Percentiles rank a stretch among this genome's conserved stretches.
These are phyloP conservation scores for Bombus sibiricus DNA, from an alignment of 1,140 invertebrate genomes.

Conservation along the genomic window DNA sequence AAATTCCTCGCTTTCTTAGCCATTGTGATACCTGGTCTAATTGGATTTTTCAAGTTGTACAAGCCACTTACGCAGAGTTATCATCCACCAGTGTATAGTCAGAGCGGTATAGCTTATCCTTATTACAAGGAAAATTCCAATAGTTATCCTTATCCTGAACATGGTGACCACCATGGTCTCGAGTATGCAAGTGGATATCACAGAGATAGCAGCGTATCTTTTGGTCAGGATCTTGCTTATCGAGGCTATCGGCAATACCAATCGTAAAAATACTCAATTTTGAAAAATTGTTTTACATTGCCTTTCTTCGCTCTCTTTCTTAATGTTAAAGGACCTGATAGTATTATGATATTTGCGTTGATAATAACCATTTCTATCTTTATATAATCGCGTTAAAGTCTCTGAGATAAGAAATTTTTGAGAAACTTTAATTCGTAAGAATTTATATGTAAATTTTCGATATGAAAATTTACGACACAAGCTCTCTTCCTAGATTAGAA, in stretches of 20 bases:
- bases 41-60: slow-evolving; percentile 92
- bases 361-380: background rate
- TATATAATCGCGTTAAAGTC: background rate
- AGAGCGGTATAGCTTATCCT: slow-evolving; percentile 83
- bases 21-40: slow-evolving; percentile 88
- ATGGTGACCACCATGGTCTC: slow-evolving; percentile 56
- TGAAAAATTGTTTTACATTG: background rate
- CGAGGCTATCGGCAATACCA: slow-evolving; percentile 85
- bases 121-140: slow-evolving; percentile 80
- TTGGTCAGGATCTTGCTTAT: slow-evolving; percentile 87
- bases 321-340: background rate
- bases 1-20: slow-evolving; percentile 91
- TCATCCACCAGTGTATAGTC: slow-evolving; percentile 81
- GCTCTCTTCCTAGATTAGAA: slow-evolving; percentile 4
- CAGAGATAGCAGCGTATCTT: slow-evolving; percentile 83
- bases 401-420: too few species aligned
- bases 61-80: slow-evolving; percentile 82
- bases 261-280: slow-evolving; percentile 1
- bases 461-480: background rate
- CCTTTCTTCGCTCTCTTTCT: background rate
- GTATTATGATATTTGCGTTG: background rate
- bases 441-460: background rate
- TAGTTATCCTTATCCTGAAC: slow-evolving; percentile 59
- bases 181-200: slow-evolving; percentile 77
- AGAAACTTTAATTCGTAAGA: background rate